Base-by-base conservation (phyloP, 2,113 vertebrate genomes). In the Micronisus gabar region DNA sequence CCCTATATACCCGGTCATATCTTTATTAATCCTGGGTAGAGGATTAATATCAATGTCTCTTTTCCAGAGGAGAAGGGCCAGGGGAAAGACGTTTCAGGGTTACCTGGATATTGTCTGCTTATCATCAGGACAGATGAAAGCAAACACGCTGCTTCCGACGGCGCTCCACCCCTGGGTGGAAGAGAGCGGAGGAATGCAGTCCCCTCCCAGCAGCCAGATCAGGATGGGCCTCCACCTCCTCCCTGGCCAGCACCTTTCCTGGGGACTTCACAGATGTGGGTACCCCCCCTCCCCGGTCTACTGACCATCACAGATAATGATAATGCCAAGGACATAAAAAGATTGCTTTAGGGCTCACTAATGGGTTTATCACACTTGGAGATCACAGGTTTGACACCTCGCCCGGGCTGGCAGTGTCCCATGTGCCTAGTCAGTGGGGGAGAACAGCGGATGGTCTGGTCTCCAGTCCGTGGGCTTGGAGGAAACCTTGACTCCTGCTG, bases 91-190 rank as follows among this genome's bases (percentile, higher is more conserved):
- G 14, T 38, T 67, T 32, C 45, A 47, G 41, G 23, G 26, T 30
- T 92, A 59, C 74, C 58, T 85, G 75, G 88, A 11, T 41, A 65
- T 20, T 36, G 20, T 4, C 27, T 26, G 43, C 34, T 94, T 45
- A 81, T 93, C 88, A 15, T 3, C n/a, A 11, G 86, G 52, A 12
- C 47, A 55, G 83, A 88, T 81, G 76, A 93, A 92, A 95, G 94
- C 59, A 7, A 50, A 15, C 29, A 26, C 1, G 6, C 45, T 80
- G 50, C 52, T 94, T 94, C 76, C 3, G 45, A 36, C 72, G 6
- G 29, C 2, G 73, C 96, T 88, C 94, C 97, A 91, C 95, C 96
- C 95, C 65, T 15, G 92, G 95, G 80, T 82, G 95, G 65, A 71
- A 88, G 88, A 22, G 38, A 67, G 82, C 3, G 0, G 10, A 93